Percentiles rank a stretch among this genome's conserved stretches.
phyloP scores from a whole-genome alignment of 1,140 invertebrate genomes.

The Tribolium madens region DNA sequence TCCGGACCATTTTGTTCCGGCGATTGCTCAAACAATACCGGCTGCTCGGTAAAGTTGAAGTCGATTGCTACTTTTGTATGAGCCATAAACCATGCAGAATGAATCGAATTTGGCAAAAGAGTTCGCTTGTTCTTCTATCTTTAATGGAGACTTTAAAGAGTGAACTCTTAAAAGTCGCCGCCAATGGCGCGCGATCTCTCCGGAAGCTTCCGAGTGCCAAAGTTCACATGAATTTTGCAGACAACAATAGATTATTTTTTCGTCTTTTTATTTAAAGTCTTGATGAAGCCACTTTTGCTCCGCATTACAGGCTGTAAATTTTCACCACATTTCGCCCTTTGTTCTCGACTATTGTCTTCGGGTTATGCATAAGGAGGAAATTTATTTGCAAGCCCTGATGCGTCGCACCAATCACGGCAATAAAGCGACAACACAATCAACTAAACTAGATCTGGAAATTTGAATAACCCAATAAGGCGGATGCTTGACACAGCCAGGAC shows the following conservation, averaged over 20 bases:
- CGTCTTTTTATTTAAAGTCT: slow-evolving; percentile 36
- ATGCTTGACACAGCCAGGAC: slow-evolving; percentile 26
- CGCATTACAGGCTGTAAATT: slow-evolving; percentile 38
- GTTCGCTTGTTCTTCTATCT: slow-evolving; percentile 41
- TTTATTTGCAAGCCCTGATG: slow-evolving; percentile 26
- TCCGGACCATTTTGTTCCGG: slow-evolving; percentile 45
- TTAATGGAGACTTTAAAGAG: slow-evolving; percentile 45
- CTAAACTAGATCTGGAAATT: slow-evolving; percentile 55
- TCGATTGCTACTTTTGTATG: slow-evolving; percentile 42
- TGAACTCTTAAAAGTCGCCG: slow-evolving; percentile 43
- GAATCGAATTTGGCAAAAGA: slow-evolving; percentile 48
- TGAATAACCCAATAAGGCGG: slow-evolving; percentile 56
- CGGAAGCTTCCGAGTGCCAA: slow-evolving; percentile 52
- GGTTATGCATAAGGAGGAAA: slow-evolving; percentile 25
- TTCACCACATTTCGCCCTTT: slow-evolving; percentile 22
- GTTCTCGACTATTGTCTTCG: slow-evolving; percentile 21
- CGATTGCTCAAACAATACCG: slow-evolving; percentile 50
- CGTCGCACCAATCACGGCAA: slow-evolving; percentile 13
- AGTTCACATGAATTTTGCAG: slow-evolving; percentile 52
- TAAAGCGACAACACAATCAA: slow-evolving; percentile 47
- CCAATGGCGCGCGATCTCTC: slow-evolving; percentile 8
- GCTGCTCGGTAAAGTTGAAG: slow-evolving; percentile 5
- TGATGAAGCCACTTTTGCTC: slow-evolving; percentile 38
- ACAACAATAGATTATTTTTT: slow-evolving; percentile 53
- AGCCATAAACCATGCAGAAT: slow-evolving; percentile 46